A percentile compares a stretch with the other conserved stretches of the same genome.
Evolutionary conservation across 2,888 invertebrate genomes (phyloP).

Genomic region (Troilus luridus): DNA sequence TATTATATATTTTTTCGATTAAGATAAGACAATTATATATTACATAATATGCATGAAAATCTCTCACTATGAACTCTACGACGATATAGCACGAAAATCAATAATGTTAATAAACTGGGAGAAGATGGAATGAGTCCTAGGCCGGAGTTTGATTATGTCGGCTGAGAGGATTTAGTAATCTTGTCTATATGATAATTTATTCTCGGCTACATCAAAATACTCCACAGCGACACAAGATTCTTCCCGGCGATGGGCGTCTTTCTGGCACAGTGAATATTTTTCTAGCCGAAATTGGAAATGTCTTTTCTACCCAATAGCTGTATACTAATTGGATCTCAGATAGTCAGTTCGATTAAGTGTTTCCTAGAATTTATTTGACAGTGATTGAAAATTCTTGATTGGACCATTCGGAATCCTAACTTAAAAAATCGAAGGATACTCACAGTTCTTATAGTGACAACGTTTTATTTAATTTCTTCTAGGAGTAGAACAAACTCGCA

Average conservation of each 20-base stretch:
- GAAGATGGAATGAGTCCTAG: background rate
- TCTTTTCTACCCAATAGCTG: background rate
- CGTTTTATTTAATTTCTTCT: too few relatives aligned
- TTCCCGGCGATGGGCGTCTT: background rate
- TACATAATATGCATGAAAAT: background rate
- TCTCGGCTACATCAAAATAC: background rate
- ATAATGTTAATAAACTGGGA: background rate
- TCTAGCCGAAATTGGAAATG: constrained; percentile 1
- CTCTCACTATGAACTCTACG: background rate
- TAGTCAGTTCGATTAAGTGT: background rate
- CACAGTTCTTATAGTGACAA: too few relatives aligned
- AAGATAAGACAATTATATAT: background rate
- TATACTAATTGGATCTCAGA: background rate
- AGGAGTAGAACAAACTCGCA: too few relatives aligned
- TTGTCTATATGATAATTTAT: constrained; percentile 38
- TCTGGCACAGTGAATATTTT: background rate
- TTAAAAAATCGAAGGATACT: too few relatives aligned
- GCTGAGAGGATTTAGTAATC: background rate
- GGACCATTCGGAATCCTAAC: too few relatives aligned
- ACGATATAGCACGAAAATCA: background rate
- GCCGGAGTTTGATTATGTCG: background rate
- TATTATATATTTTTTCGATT: too few relatives aligned
- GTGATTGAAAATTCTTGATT: background rate
- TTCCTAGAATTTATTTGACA: background rate
- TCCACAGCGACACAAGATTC: background rate